phyloP scores from a whole-genome alignment of 2,113 vertebrate genomes.

The Copsychus sechellarum region DNA sequence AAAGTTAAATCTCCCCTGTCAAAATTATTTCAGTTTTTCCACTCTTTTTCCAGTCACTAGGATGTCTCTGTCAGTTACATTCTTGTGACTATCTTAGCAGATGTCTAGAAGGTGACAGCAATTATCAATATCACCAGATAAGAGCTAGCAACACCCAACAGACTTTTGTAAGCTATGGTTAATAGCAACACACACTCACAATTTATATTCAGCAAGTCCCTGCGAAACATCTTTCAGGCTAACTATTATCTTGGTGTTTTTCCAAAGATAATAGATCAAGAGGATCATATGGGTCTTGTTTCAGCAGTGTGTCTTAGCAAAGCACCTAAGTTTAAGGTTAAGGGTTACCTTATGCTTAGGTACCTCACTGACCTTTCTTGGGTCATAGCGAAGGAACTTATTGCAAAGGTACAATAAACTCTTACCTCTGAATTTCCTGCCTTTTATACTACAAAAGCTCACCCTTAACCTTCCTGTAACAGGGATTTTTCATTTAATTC shows the following conservation, averaged over 20 bases:
- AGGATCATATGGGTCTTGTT: background rate
- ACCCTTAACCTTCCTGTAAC: constrained; percentile 31
- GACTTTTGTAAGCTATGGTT: background rate
- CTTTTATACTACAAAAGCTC: constrained; percentile 33
- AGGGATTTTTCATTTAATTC: constrained; percentile 21
- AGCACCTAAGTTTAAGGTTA: background rate
- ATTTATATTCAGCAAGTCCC: background rate
- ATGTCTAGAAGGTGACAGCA: background rate
- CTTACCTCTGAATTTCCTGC: constrained; percentile 35
- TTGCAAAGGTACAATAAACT: background rate
- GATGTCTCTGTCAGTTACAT: background rate
- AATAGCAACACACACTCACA: background rate
- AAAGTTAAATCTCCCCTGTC: background rate
- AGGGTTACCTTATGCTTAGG: background rate
- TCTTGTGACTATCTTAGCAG: background rate
- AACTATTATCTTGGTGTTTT: background rate
- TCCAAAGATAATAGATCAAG: background rate
- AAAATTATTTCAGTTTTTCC: background rate
- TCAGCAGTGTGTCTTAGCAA: background rate
- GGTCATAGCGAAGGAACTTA: background rate
- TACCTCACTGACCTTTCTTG: background rate
- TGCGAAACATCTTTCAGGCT: background rate
- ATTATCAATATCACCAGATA: background rate
- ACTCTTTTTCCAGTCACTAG: background rate
- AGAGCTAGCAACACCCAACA: background rate